These are phyloP conservation scores for Luehdorfia chinensis DNA, from an alignment of 1,140 invertebrate genomes.

Conservation along the genomic window DNA sequence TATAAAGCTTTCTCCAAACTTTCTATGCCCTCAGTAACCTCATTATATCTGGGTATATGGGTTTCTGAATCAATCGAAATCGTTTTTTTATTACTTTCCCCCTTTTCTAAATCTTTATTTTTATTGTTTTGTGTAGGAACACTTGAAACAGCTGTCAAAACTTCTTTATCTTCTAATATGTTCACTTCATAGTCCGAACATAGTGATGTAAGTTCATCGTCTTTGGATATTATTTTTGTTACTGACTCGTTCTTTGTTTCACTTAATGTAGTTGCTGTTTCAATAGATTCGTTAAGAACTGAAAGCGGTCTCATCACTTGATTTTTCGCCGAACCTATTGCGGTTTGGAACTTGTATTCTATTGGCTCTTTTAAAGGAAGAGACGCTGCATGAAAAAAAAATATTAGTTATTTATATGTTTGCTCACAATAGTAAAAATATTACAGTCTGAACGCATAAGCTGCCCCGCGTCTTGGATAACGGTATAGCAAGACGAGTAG, in stretches of 20 bases:
- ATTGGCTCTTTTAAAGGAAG: neutral
- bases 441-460: too few relatives aligned
- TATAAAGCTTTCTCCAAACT: slow-evolving; percentile 39
- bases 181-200: slow-evolving; percentile 39
- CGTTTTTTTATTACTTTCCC: slow-evolving; percentile 11
- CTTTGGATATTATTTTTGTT: neutral
- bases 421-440: too few relatives aligned
- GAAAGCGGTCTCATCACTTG: neutral
- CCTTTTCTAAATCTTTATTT: slow-evolving; percentile 13
- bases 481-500: too few relatives aligned
- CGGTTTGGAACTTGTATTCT: neutral
- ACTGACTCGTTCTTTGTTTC: slow-evolving; percentile 1
- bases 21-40: neutral
- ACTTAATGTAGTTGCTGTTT: neutral
- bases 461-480: too few relatives aligned
- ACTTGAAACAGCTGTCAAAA: slow-evolving; percentile 42
- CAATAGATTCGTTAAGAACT: neutral
- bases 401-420: too few relatives aligned
- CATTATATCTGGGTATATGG: slow-evolving; percentile 30
- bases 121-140: slow-evolving; percentile 24
- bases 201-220: slow-evolving; percentile 25
- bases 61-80: slow-evolving; percentile 23
- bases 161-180: slow-evolving; percentile 47
- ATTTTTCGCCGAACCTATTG: neutral
- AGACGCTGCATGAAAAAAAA: neutral